Evolutionary conservation across 2,797 vertebrate species (phyloP).

Genomic region (Chrysocyon brachyurus): DNA sequence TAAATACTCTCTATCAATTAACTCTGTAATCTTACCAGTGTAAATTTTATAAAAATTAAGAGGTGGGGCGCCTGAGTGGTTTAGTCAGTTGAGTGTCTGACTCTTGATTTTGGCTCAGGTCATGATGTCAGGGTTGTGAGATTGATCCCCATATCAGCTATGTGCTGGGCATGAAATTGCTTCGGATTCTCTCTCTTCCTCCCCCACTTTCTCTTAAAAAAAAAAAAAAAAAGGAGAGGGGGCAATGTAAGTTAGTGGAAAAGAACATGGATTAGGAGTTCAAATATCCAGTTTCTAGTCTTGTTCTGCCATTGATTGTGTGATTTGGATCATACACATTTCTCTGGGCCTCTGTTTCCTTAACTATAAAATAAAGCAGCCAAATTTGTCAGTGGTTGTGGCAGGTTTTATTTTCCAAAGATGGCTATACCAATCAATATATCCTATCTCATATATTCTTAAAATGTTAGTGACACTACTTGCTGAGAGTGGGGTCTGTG

Average conservation of each 20-base stretch:
- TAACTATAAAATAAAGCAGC: neutral
- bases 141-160: neutral
- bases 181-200: neutral
- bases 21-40: neutral
- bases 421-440: neutral
- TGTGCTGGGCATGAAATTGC: neutral
- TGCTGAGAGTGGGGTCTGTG: neutral
- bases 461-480: neutral
- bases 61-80: neutral
- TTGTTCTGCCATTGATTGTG: neutral
- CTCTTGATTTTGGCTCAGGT: neutral
- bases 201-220: neutral
- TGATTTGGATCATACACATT: neutral
- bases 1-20: neutral
- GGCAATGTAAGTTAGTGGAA: neutral
- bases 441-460: neutral
- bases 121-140: neutral
- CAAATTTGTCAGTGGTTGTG: neutral
- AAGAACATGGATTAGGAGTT: neutral
- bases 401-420: slow-evolving; percentile 31
- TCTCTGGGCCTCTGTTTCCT: slow-evolving; percentile 35
- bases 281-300: neutral
- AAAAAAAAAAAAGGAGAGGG: neutral
- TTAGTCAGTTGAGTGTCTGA: neutral
- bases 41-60: slow-evolving; percentile 49